These are phyloP conservation scores for Heliothis peltigera DNA, from an alignment of 2,888 invertebrate species.

Conservation along the genomic window DNA sequence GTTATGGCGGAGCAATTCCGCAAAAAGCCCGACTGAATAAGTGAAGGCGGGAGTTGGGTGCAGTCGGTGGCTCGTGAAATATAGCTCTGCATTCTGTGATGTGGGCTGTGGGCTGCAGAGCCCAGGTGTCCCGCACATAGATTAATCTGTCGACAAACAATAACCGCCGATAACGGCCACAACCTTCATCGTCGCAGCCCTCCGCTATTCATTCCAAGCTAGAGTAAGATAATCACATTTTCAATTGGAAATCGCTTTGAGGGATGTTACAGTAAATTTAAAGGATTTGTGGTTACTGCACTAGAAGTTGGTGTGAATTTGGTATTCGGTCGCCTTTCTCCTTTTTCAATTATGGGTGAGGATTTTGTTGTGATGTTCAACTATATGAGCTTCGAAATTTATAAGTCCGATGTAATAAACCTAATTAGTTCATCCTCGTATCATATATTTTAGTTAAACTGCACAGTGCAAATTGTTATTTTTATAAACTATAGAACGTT, in stretches of 20 bases:
- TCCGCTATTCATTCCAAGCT: slow-evolving; percentile 60
- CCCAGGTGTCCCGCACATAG: slow-evolving; percentile 72
- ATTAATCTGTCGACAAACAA: slow-evolving; percentile 80
- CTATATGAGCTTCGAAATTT: no score
- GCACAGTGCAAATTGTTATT: background rate
- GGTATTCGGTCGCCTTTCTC: background rate
- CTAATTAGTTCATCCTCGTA: background rate
- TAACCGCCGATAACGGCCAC: slow-evolving; percentile 64
- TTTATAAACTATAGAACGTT: background rate
- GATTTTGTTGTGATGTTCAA: background rate
- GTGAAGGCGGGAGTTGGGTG: slow-evolving; percentile 62
- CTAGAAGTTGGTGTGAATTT: background rate
- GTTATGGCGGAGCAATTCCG: slow-evolving; percentile 64
- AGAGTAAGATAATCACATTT: slow-evolving; percentile 66
- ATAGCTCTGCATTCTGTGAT: slow-evolving; percentile 59
- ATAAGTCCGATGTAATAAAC: background rate
- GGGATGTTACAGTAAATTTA: slow-evolving; percentile 19
- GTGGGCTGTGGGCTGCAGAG: slow-evolving; percentile 49
- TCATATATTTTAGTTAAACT: background rate
- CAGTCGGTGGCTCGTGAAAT: slow-evolving; percentile 65
- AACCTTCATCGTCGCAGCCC: slow-evolving; percentile 42
- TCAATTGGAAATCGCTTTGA: slow-evolving; percentile 57
- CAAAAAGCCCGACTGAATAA: slow-evolving; percentile 74
- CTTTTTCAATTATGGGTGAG: background rate
- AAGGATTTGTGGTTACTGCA: background rate